Conservation (phyloP, 2,113 vertebrate species). For the Lophotis ruficrista region DNA sequence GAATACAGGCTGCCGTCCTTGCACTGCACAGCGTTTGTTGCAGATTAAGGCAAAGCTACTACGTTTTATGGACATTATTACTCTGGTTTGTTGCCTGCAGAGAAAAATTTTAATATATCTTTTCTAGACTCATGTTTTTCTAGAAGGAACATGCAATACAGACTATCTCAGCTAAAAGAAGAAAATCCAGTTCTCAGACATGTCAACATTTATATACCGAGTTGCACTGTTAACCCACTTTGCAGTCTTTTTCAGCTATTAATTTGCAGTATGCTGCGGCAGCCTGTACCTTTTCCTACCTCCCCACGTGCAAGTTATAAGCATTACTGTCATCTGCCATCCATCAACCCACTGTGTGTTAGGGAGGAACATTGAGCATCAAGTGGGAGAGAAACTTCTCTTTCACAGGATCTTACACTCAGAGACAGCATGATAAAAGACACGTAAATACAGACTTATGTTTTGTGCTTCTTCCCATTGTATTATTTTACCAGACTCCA, state of each 20-base stretch:
- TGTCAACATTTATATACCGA: neutral
- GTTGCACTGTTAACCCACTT: neutral
- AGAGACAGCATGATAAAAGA: neutral
- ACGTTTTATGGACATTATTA: neutral
- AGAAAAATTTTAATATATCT: neutral
- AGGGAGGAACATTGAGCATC: neutral
- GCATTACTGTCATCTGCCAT: neutral
- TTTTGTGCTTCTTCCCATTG: neutral
- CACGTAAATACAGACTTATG: neutral
- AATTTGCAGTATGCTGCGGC: neutral
- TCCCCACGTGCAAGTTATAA: neutral
- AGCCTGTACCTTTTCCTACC: neutral
- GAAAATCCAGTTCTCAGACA: neutral
- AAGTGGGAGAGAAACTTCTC: neutral
- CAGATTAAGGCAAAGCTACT: neutral
- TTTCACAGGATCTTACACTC: neutral
- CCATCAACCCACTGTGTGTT: rapidly evolving
- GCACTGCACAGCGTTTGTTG: neutral
- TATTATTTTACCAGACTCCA: neutral
- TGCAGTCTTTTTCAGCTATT: neutral
- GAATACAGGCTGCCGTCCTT: neutral
- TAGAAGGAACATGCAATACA: neutral
- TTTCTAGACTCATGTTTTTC: neutral
- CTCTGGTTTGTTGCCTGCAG: neutral
- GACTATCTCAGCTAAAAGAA: neutral